Percentiles rank a stretch among this genome's conserved stretches.
phyloP scores from a whole-genome alignment of 2,888 invertebrate genomes.

The Aleiodes testaceus region DNA sequence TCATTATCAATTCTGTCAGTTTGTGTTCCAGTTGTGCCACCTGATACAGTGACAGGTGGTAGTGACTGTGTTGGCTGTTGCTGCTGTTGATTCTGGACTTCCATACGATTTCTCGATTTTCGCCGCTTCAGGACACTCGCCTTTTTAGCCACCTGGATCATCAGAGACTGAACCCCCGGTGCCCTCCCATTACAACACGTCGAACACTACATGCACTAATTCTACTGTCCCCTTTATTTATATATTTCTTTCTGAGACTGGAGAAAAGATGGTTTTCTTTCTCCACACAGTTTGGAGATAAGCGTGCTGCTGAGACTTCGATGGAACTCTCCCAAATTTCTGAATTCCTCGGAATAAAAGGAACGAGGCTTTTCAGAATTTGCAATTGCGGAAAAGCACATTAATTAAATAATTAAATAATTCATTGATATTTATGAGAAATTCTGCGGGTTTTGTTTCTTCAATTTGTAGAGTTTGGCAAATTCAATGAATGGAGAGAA shows the following conservation, averaged over 20 bases:
- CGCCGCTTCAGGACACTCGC: constrained; percentile 83
- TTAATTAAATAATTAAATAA: no score
- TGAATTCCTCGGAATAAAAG: neutral
- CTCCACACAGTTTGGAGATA: neutral
- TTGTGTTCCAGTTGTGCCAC: constrained; percentile 53
- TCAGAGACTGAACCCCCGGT: constrained; percentile 79
- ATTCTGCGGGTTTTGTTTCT: no score
- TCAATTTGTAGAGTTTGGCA: neutral
- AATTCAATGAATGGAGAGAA: constrained; percentile 7
- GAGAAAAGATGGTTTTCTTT: constrained; percentile 1
- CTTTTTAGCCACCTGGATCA: constrained; percentile 83
- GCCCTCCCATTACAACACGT: constrained; percentile 71
- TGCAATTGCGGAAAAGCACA: no score
- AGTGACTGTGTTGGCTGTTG: constrained; percentile 56
- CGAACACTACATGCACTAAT: constrained; percentile 69
- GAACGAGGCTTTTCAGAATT: neutral
- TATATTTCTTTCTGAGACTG: neutral
- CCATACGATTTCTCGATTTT: constrained; percentile 81
- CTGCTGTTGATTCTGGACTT: constrained; percentile 68
- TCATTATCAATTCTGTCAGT: constrained; percentile 75
- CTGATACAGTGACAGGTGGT: constrained; percentile 59
- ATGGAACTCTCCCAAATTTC: neutral
- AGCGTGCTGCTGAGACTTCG: constrained; percentile 19
- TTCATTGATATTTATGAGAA: no score
- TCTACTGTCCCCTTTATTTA: constrained; percentile 46